These are phyloP conservation scores for Marmota monax DNA, from an alignment of 2,113 vertebrate species.

Conservation along the genomic window DNA sequence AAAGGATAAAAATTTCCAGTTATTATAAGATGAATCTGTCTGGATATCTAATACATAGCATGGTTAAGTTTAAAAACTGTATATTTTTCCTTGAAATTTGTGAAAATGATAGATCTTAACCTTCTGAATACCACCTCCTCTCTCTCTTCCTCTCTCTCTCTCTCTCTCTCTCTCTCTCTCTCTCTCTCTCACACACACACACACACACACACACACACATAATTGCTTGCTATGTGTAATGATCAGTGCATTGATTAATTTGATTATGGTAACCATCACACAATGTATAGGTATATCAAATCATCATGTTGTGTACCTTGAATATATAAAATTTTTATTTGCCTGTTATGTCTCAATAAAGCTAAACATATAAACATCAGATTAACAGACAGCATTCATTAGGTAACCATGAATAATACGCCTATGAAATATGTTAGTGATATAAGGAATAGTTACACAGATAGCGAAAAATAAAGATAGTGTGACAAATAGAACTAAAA, in stretches of 20 bases:
- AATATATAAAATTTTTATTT: too few species aligned
- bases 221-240: too few species aligned
- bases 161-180: too few species aligned
- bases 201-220: too few species aligned
- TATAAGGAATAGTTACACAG: background rate
- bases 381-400: background rate
- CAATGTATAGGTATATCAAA: too few species aligned
- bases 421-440: background rate
- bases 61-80: too few species aligned
- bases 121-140: background rate
- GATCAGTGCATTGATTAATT: too few species aligned
- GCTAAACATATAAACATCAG: background rate
- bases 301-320: too few species aligned
- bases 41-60: background rate
- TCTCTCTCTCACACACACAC: background rate
- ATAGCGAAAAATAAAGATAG: background rate
- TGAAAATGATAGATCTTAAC: background rate
- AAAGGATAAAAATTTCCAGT: background rate
- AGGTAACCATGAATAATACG: background rate
- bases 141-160: too few species aligned
- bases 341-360: too few species aligned
- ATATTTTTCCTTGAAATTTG: background rate
- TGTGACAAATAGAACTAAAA: slow-evolving; percentile 18
- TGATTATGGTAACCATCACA: too few species aligned
- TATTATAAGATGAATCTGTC: too few species aligned